Evolutionary conservation across 2,113 vertebrate genomes (phyloP).

Genomic region (Callipepla squamata): DNA sequence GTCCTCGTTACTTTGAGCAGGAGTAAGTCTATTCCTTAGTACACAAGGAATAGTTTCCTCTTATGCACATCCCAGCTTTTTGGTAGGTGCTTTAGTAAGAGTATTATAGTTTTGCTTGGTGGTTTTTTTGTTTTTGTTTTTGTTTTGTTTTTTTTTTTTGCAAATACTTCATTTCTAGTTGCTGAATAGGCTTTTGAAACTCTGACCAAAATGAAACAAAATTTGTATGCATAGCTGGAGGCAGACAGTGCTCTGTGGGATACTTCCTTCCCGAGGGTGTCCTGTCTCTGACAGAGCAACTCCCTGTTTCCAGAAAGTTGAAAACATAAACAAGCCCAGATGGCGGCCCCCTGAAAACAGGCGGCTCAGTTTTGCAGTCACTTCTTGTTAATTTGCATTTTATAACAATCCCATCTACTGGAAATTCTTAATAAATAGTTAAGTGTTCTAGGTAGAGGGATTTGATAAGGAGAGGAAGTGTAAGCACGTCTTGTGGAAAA

Average conservation of each 20-base stretch:
- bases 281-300: constrained; percentile 69
- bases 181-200: constrained; percentile 33
- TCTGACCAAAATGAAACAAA: constrained; percentile 17
- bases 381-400: constrained; percentile 28
- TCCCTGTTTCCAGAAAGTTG: constrained; percentile 77
- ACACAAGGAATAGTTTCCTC: neutral
- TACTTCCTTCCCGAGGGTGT: constrained; percentile 71
- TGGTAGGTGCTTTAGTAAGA: neutral
- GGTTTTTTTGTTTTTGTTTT: neutral
- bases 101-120: neutral
- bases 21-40: constrained; percentile 19
- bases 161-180: neutral
- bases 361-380: constrained; percentile 30
- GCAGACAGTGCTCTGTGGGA: constrained; percentile 56
- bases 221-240: constrained; percentile 47
- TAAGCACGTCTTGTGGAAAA: neutral
- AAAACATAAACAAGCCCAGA: constrained; percentile 81
- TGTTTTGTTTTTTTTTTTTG: neutral
- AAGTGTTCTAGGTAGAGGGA: neutral
- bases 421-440: neutral
- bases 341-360: constrained; percentile 68
- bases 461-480: neutral
- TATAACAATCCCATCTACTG: neutral
- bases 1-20: constrained; percentile 42
- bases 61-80: neutral